Base-by-base conservation (phyloP, 2,113 vertebrate genomes). In the Poeciliopsis retropinna region DNA sequence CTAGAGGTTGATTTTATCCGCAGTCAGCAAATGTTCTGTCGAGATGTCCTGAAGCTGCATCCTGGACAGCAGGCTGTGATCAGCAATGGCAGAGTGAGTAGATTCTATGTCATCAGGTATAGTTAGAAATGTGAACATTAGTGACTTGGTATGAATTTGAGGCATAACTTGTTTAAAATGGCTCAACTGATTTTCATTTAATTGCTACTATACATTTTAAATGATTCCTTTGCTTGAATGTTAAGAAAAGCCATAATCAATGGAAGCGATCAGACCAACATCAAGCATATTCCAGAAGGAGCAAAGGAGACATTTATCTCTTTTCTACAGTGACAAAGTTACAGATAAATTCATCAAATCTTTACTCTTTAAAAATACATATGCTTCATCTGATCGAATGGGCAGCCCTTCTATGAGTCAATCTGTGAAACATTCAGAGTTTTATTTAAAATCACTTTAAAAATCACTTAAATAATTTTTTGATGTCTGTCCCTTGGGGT, bases 71-170 rank as follows among this genome's bases (percentile, higher is more conserved):
- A 83, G 66, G 95, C 95, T 66, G 89, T 98, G 87, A 85, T 97
- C 82, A 97, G 95, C 95, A 99, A 99, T 73, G 97, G 98, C 69
- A 95, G 94, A 94, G 98, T 99, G 93, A 96, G 97, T 92, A 30
- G 28, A 25, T 54, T 62, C 28, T 39, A 64, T 29, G 19, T 7
- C 41, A 1, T 10, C 28, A 28, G 6, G 19, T 29, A 60, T 9
- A 22, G 63, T 12, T 10, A 22, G 51, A 28, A 3, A 34, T n/a
- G 32, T 65, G 25, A 11, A 65, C 19, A 17, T 11, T 19, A 41
- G 32, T 29, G 10, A 17, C 32, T 12, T 22, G 12, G 44, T 47
- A 17, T 47, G 44, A 17, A 19, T 19, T 47, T 19, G 17, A 47
- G 17, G 34, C 25, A 9, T n/a, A 25, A 69, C 22, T 57, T 22